Evolutionary conservation across 2,797 vertebrate genomes (phyloP).

Genomic region (Paedocypris micromegethes): DNA sequence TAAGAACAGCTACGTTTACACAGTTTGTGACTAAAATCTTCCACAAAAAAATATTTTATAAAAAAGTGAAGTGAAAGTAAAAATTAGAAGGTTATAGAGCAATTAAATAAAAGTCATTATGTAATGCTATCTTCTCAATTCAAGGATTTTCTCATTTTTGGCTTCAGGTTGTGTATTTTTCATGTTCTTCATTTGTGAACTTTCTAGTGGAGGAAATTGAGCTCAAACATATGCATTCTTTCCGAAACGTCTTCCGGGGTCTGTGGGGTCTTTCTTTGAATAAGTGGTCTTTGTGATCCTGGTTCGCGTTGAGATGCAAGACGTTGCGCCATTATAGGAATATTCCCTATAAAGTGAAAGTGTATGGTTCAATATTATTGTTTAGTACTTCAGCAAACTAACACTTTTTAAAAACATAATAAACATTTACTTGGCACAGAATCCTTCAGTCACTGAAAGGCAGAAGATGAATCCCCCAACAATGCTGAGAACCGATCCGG

Average conservation of each 20-base stretch:
- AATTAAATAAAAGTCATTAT: background rate
- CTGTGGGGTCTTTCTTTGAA: slow-evolving; percentile 51
- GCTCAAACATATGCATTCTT: slow-evolving; percentile 86
- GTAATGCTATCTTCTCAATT: background rate
- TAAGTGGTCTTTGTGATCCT: slow-evolving; percentile 61
- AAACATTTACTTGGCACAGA: slow-evolving; percentile 55
- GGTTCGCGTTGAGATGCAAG: slow-evolving; percentile 65
- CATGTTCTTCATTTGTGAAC: slow-evolving; percentile 15
- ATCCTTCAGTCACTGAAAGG: slow-evolving; percentile 64
- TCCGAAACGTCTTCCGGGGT: slow-evolving; percentile 76
- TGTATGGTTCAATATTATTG: background rate
- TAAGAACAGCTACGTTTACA: too few relatives aligned
- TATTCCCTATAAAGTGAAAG: slow-evolving; percentile 58
- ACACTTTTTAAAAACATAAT: background rate
- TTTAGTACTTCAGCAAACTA: background rate
- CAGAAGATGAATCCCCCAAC: slow-evolving; percentile 68
- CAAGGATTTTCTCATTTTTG: slow-evolving; percentile 5
- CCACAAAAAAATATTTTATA: too few relatives aligned
- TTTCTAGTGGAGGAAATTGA: slow-evolving; percentile 7
- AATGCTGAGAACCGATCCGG: slow-evolving; percentile 68
- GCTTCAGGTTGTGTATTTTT: background rate
- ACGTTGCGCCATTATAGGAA: slow-evolving; percentile 68
- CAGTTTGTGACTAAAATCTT: too few relatives aligned
- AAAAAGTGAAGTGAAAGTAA: too few relatives aligned
- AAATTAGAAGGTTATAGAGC: too few relatives aligned